phyloP scores from a whole-genome alignment of 1,140 invertebrate species.

The Heterodera carotae region DNA sequence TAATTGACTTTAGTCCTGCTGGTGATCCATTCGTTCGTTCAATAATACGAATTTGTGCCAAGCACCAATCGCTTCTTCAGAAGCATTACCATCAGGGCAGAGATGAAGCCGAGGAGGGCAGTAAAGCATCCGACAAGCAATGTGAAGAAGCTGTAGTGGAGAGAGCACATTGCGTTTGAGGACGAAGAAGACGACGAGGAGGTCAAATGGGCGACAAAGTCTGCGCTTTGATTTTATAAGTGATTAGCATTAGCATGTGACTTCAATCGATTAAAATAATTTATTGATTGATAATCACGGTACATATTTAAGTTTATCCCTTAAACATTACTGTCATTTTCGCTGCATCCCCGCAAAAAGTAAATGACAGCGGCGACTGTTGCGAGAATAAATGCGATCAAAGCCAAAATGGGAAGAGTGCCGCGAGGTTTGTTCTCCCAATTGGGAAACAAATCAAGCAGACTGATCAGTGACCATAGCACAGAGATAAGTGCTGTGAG shows the following conservation, averaged over 20 bases:
- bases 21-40: not conserved
- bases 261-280: not conserved
- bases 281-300: not conserved
- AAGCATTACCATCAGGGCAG: not conserved
- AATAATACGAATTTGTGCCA: constrained; percentile 12
- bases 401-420: not conserved
- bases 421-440: not conserved
- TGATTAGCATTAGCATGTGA: not conserved
- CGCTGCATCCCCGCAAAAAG: constrained; percentile 2
- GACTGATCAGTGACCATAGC: not conserved
- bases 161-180: not conserved
- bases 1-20: too few relatives aligned
- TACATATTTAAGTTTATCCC: too few relatives aligned
- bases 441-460: not conserved
- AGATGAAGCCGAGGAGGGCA: not conserved
- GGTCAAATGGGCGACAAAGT: not conserved
- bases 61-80: not conserved
- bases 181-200: constrained; percentile 5
- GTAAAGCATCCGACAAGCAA: not conserved
- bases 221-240: not conserved
- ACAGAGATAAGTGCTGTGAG: not conserved
- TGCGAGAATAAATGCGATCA: not conserved
- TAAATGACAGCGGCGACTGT: not conserved
- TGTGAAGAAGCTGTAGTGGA: constrained; percentile 1
- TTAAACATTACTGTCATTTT: constrained; percentile 12